A percentile compares a stretch with the other conserved stretches of the same genome.
Evolutionary conservation across 2,797 vertebrate species (phyloP).

Genomic region (Tenualosa ilisha): DNA sequence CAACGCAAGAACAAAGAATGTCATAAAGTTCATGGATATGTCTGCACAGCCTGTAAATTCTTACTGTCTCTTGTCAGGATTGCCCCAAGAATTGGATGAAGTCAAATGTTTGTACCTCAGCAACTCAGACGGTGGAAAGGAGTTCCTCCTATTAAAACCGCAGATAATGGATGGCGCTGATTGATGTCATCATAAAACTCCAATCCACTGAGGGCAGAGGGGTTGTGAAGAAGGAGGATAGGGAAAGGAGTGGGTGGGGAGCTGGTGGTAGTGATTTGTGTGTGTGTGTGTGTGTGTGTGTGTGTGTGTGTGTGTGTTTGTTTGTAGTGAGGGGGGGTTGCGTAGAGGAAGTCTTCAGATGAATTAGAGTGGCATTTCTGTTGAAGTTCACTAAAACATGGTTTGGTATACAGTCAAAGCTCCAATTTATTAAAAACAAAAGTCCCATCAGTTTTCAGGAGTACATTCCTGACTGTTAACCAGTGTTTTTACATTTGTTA

Average conservation of each 20-base stretch:
- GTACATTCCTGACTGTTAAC: too few species aligned
- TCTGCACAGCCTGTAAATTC: background rate
- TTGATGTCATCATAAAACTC: conserved; percentile 29
- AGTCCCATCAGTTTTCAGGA: too few species aligned
- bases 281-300: background rate
- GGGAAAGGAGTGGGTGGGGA: background rate
- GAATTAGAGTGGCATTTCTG: background rate
- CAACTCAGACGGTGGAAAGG: conserved; percentile 16
- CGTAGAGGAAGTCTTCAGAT: background rate
- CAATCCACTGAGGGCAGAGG: conserved; percentile 21
- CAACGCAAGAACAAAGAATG: too few species aligned
- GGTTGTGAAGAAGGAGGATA: conserved; percentile 7
- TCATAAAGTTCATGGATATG: too few species aligned
- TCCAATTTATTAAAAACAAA: background rate
- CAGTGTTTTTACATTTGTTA: too few species aligned
- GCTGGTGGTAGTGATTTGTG: background rate
- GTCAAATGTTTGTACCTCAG: conserved; percentile 10
- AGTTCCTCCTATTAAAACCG: conserved; percentile 17
- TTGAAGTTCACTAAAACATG: too few species aligned
- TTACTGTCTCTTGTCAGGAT: background rate
- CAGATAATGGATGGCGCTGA: conserved; percentile 6
- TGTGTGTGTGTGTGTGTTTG: background rate
- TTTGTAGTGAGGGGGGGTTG: background rate
- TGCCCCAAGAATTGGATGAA: background rate
- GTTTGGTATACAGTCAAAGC: background rate